Percentiles rank a stretch among this genome's conserved stretches.
phyloP scores from a whole-genome alignment of 2,888 invertebrate genomes.

The Dioctria linearis region DNA sequence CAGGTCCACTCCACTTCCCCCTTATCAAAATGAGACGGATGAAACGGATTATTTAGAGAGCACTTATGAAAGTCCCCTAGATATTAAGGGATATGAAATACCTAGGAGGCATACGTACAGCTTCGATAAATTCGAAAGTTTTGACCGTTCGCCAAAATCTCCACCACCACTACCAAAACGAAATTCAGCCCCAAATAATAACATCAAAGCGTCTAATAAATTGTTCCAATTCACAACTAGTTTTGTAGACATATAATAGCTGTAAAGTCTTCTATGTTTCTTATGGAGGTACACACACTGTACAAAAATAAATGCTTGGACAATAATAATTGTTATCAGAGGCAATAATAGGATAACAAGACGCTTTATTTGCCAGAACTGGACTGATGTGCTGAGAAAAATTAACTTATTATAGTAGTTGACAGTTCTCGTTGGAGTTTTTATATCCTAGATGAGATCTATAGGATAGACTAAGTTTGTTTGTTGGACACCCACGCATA shows the following conservation, averaged over 20 bases:
- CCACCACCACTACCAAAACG: constrained; percentile 68
- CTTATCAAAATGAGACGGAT: constrained; percentile 27
- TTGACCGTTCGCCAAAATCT: constrained; percentile 60
- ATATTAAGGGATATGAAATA: constrained; percentile 58
- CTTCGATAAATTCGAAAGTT: constrained; percentile 7
- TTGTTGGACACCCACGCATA: too few species aligned
- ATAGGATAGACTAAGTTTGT: too few species aligned
- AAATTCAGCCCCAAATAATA: constrained; percentile 61
- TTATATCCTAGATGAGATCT: too few species aligned
- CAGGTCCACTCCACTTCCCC: constrained; percentile 56
- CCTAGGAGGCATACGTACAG: constrained; percentile 59
- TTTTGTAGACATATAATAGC: neutral
- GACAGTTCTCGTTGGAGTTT: too few species aligned
- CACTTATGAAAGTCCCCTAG: constrained; percentile 57
- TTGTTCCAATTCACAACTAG: too few species aligned
- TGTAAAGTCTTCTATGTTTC: neutral
- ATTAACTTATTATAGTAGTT: too few species aligned
- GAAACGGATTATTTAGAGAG: constrained; percentile 17
- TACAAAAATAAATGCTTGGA: too few species aligned
- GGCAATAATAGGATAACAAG: too few species aligned
- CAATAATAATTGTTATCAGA: too few species aligned
- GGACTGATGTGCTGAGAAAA: too few species aligned
- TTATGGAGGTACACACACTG: too few species aligned
- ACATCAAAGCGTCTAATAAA: neutral
- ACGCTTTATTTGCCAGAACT: too few species aligned